phyloP scores from a whole-genome alignment of 2,797 vertebrate species.

The Orientallactaga sibirica region DNA sequence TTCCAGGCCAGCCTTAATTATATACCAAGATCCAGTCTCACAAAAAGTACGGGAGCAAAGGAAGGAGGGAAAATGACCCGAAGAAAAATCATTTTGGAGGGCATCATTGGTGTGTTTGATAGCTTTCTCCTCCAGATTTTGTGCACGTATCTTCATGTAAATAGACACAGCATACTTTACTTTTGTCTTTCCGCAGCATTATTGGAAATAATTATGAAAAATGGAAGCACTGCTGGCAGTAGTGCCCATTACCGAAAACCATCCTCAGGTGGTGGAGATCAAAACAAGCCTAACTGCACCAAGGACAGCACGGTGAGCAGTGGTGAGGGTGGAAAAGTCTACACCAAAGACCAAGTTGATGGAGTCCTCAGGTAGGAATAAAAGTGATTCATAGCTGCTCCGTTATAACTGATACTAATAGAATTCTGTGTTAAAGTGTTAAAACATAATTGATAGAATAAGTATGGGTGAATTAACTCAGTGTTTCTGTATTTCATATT shows the following conservation, averaged over 20 bases:
- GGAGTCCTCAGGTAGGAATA: slow-evolving; percentile 94
- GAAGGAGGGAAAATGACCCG: not conserved
- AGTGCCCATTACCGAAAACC: slow-evolving; percentile 91
- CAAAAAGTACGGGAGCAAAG: too few species aligned
- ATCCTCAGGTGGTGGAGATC: slow-evolving; percentile 84
- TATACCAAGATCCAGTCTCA: not conserved
- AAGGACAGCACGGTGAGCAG: slow-evolving; percentile 86
- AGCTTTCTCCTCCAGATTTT: slow-evolving; percentile 42
- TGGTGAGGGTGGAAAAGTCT: slow-evolving; percentile 91
- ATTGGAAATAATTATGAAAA: slow-evolving; percentile 93
- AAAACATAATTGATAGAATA: slow-evolving; percentile 3
- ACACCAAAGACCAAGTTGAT: slow-evolving; percentile 95
- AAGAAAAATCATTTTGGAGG: not conserved
- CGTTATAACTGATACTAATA: not conserved
- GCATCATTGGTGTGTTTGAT: not conserved
- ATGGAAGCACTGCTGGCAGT: slow-evolving; percentile 93
- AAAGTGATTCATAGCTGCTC: not conserved
- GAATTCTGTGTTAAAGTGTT: not conserved
- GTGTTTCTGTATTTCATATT: not conserved
- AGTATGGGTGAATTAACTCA: not conserved
- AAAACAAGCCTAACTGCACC: slow-evolving; percentile 82
- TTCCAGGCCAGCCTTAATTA: not conserved
- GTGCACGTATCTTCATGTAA: slow-evolving; percentile 29
- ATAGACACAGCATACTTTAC: not conserved
- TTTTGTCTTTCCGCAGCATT: slow-evolving; percentile 89